Evolutionary conservation across 2,113 vertebrate species (phyloP).

Genomic region (Eubucco bourcierii): DNA sequence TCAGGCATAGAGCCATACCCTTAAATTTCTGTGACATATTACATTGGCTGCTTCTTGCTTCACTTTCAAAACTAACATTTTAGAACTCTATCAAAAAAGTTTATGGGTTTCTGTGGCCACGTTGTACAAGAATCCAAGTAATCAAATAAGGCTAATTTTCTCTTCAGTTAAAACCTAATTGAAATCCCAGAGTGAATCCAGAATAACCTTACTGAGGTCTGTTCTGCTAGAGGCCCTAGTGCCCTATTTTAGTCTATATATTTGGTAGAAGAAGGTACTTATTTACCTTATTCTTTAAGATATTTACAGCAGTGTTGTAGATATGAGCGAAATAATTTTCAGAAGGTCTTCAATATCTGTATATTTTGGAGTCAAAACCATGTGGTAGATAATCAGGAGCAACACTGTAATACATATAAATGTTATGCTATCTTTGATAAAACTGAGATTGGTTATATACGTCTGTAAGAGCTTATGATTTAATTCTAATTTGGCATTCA

Average conservation of each 20-base stretch:
- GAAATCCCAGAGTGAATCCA: neutral
- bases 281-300: neutral
- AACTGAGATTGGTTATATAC: neutral
- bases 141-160: neutral
- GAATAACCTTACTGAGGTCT: neutral
- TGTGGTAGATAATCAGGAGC: neutral
- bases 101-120: neutral
- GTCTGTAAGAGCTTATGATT: neutral
- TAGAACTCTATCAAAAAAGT: neutral
- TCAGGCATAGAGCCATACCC: neutral
- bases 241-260: neutral
- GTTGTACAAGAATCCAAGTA: neutral
- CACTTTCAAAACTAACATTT: neutral
- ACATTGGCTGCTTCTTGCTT: neutral
- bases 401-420: neutral
- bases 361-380: neutral
- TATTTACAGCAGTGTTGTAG: neutral
- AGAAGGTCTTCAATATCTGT: neutral
- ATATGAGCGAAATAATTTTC: neutral
- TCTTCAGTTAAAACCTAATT: neutral
- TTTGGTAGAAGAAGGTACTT: neutral
- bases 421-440: neutral
- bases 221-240: neutral
- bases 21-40: neutral
- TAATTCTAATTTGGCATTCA: slow-evolving; percentile 3